Evolutionary conservation across 2,888 invertebrate species (phyloP), one percentile per base, ranked within the genome.

Genomic region (Blastobasis adustella): DNA sequence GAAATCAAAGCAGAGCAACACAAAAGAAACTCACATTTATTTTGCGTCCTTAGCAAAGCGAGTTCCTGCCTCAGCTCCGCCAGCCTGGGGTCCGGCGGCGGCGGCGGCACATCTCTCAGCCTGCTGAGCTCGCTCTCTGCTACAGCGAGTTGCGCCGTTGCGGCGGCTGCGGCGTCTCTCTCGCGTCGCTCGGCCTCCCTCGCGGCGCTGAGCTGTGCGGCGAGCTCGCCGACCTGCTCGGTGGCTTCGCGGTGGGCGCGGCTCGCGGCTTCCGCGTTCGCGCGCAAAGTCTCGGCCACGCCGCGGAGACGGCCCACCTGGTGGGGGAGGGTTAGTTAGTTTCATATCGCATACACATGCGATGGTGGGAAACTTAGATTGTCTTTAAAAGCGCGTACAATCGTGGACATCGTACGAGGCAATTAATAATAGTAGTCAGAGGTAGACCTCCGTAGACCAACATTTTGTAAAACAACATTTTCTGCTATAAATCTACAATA

Each of bases 61-160:
- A 96, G 89, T 78, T 96, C 94, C 64, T 92, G 90, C 73, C 93
- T 92, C 57, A 95, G 85, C 71, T 95, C 95, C 61, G 93, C 94
- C 55, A 94, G 89, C 70, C 94, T 91, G 56, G 94, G 90, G 56
- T 93, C 91, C 60, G 94, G 94, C 46, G 93, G 93, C 54, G 88
- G 90, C 5, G 89, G 86, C 8, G 85, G 80, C 67, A 93, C 93
- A n/a, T 91, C 89, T 51, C 92, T 87, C 59, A 93, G 77, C 53
- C 89, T 81, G 73, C 92, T 93, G 60, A 94, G 79, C 73, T 94
- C 94, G 55, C 84, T 79, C 55, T 92, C 92, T 51, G 94, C 83
- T 54, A 93, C 92, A 40, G 92, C 89, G 62, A 94, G 90, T 59
- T 93, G 68, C 58, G 90, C 90, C 10, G 88, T 87, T 37, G 91